A percentile compares a stretch with the other conserved stretches of the same genome.
phyloP scores from a whole-genome alignment of 2,113 vertebrate genomes.

The Zosterops borbonicus region DNA sequence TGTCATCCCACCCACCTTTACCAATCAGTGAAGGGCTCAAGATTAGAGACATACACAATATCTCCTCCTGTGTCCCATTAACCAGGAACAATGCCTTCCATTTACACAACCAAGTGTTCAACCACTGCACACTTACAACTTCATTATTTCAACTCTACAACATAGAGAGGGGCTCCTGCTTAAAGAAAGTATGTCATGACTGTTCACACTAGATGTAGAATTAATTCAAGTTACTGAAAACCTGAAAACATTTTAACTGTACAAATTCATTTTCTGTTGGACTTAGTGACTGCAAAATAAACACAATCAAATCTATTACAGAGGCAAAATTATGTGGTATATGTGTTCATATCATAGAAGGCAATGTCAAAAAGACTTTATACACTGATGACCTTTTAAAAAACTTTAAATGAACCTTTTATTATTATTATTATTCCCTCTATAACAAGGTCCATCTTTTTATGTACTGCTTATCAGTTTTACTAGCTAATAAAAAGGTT shows the following conservation, averaged over 20 bases:
- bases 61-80: background rate
- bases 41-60: background rate
- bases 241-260: background rate
- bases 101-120: background rate
- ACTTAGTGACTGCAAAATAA: background rate
- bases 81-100: background rate
- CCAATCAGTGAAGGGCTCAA: background rate
- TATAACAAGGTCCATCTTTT: slow-evolving; percentile 37
- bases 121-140: background rate
- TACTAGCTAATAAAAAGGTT: slow-evolving; percentile 56
- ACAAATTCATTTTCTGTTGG: background rate
- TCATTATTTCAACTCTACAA: background rate
- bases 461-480: slow-evolving; percentile 51
- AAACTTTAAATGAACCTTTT: slow-evolving; percentile 34
- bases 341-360: background rate
- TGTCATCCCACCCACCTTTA: background rate
- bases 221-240: background rate
- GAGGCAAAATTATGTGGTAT: background rate
- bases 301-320: background rate
- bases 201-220: background rate
- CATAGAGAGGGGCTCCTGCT: background rate
- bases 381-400: slow-evolving; percentile 6
- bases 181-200: background rate
- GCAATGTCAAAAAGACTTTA: background rate
- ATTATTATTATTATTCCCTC: slow-evolving; percentile 24